Conservation (phyloP, 2,888 invertebrate genomes). For the Drosophila limbata region DNA sequence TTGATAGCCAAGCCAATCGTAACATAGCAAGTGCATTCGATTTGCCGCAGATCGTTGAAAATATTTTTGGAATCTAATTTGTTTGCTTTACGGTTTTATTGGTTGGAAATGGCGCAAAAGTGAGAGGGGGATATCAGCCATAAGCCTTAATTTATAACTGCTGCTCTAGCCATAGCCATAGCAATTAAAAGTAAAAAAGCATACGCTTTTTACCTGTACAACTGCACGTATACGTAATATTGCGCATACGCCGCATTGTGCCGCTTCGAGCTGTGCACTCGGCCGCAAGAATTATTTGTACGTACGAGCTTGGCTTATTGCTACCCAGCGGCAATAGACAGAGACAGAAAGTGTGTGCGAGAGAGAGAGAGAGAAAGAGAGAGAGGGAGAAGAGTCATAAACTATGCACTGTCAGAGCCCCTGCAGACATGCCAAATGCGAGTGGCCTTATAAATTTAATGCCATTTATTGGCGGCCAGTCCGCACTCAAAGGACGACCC, state of each 20-base stretch:
- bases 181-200: conserved; percentile 58
- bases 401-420: conserved; percentile 32
- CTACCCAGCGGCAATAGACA: not conserved
- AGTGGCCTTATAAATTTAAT: conserved; percentile 55
- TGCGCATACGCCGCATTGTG: conserved; percentile 65
- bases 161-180: conserved; percentile 15
- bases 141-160: conserved; percentile 64
- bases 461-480: conserved; percentile 51
- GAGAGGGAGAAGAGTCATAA: conserved; percentile 27
- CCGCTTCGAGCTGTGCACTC: conserved; percentile 15
- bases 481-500: conserved; percentile 14
- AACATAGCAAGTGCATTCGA: conserved; percentile 51
- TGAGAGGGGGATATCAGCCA: conserved; percentile 16
- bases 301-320: conserved; percentile 14
- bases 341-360: not conserved
- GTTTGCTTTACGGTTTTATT: conserved; percentile 53
- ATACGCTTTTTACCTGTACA: conserved; percentile 30
- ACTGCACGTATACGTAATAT: conserved; percentile 32
- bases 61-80: conserved; percentile 62
- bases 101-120: not conserved
- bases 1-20: conserved; percentile 33
- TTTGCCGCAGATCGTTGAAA: conserved; percentile 36
- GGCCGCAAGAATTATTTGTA: conserved; percentile 23
- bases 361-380: not conserved
- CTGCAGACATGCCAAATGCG: conserved; percentile 36